phyloP scores from a whole-genome alignment of 2,113 vertebrate genomes.

The Myanophis thanlyinensis region DNA sequence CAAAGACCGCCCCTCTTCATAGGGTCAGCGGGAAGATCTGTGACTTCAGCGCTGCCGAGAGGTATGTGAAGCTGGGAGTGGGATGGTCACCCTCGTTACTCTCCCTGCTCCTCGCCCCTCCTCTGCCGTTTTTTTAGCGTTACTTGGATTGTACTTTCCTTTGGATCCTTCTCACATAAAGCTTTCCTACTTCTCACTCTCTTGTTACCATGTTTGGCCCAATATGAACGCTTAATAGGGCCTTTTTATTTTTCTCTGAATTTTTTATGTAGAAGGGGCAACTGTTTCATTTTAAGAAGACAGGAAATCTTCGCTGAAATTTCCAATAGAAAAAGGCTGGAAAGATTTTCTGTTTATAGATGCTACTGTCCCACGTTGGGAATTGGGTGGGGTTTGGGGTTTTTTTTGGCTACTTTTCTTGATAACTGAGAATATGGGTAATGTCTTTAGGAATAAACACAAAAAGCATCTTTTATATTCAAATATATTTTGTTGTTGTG shows the following conservation, averaged over 20 bases:
- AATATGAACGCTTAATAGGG: background rate
- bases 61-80: constrained; percentile 39
- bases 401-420: background rate
- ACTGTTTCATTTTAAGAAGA: background rate
- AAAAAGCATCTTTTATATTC: background rate
- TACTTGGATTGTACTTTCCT: background rate
- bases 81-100: background rate
- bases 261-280: background rate
- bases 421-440: background rate
- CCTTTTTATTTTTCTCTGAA: background rate
- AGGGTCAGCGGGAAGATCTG: constrained; percentile 46
- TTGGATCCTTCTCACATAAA: background rate
- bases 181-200: background rate
- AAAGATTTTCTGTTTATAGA: background rate
- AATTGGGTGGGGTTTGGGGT: no score
- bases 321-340: background rate
- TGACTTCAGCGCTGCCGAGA: constrained; percentile 41
- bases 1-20: constrained; percentile 25
- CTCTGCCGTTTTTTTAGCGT: rapidly evolving
- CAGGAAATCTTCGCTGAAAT: background rate
- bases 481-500: background rate
- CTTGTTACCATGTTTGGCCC: background rate
- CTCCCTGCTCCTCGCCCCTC: background rate
- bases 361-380: background rate
- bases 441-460: background rate